Conservation (phyloP, 2,113 vertebrate genomes). For the Colinus virginianus region DNA sequence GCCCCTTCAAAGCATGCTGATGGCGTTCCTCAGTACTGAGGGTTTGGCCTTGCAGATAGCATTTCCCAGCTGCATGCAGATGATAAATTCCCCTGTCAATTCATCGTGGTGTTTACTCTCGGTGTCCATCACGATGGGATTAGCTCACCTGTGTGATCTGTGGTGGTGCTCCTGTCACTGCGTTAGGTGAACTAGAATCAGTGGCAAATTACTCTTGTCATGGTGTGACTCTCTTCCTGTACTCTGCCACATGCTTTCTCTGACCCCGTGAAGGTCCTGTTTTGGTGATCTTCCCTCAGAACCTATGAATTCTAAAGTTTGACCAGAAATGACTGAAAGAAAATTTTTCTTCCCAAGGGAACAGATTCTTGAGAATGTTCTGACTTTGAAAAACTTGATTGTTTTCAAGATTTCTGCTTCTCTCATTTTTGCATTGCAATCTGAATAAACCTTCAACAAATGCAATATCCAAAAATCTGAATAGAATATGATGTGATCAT, state of each 20-base stretch:
- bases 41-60: background rate
- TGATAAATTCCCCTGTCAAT: background rate
- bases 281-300: background rate
- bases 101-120: background rate
- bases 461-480: background rate
- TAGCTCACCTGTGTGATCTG: fast-evolving
- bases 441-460: background rate
- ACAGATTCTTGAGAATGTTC: background rate
- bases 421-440: background rate
- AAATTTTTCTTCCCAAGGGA: background rate
- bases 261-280: background rate
- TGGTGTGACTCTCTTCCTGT: background rate
- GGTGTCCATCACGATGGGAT: background rate
- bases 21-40: background rate
- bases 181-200: background rate
- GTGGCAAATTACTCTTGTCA: background rate
- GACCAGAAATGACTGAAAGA: background rate
- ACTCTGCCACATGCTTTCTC: background rate
- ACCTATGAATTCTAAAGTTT: background rate
- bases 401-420: background rate
- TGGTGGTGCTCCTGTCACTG: background rate
- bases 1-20: background rate
- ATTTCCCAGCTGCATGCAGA: background rate
- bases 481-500: background rate
- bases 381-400: background rate